phyloP scores from a whole-genome alignment of 2,797 vertebrate species.

The Miichthys miiuy region DNA sequence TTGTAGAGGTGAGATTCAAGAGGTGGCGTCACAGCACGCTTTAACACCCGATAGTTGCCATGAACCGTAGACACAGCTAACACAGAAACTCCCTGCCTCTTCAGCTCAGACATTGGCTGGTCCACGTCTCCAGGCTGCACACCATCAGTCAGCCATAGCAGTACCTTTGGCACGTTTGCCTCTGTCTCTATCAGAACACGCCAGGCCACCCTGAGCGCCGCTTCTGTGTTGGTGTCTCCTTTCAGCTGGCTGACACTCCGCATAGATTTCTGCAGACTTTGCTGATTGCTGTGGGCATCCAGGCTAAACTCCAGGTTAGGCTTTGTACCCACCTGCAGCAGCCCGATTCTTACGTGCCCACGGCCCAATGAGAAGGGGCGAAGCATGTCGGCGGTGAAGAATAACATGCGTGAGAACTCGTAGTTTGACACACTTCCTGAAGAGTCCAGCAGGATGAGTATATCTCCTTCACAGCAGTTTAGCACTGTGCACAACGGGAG shows the following conservation, averaged over 20 bases:
- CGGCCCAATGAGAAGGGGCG: conserved; percentile 86
- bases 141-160: conserved; percentile 95
- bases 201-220: conserved; percentile 83
- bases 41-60: conserved; percentile 85
- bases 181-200: conserved; percentile 79
- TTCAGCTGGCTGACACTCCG: conserved; percentile 83
- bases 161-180: conserved; percentile 83
- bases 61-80: conserved; percentile 89
- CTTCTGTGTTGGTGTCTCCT: conserved; percentile 91
- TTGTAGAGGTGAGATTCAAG: conserved; percentile 87
- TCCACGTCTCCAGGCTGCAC: conserved; percentile 89
- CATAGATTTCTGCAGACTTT: conserved; percentile 81
- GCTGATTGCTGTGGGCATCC: conserved; percentile 71
- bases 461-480: conserved; percentile 85
- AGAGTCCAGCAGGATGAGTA: conserved; percentile 92
- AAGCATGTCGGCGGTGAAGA: conserved; percentile 86
- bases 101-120: conserved; percentile 85
- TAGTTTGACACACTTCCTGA: conserved; percentile 92
- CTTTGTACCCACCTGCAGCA: conserved; percentile 84
- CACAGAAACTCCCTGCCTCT: conserved; percentile 85
- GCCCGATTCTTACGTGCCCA: conserved; percentile 86
- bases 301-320: conserved; percentile 89
- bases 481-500: conserved; percentile 57
- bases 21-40: conserved; percentile 87
- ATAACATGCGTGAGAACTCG: conserved; percentile 88